Evolutionary conservation across 1,140 invertebrate species (phyloP).

Genomic region (Philotrypesis tridentata): DNA sequence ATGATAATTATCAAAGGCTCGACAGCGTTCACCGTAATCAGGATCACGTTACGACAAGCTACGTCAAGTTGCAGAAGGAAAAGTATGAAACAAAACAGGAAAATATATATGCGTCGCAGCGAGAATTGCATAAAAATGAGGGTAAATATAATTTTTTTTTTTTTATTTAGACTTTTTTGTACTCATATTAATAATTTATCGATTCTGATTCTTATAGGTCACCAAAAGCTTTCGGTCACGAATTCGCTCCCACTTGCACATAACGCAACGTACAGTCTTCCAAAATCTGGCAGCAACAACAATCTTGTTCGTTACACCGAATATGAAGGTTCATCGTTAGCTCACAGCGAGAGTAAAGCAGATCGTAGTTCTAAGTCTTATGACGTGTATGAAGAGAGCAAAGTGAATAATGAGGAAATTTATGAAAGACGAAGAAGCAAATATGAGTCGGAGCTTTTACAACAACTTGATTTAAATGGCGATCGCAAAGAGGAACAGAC

Average conservation of each 20-base stretch:
- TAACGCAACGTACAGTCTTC: constrained; percentile 63
- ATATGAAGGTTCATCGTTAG: constrained; percentile 59
- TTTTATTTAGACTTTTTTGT: too few relatives aligned
- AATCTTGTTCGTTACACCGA: constrained; percentile 64
- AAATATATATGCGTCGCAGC: constrained; percentile 63
- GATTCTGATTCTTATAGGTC: constrained; percentile 34
- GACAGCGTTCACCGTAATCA: constrained; percentile 62
- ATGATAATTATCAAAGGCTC: constrained; percentile 67
- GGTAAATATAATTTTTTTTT: constrained; percentile 21
- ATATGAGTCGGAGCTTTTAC: constrained; percentile 58
- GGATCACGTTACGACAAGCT: constrained; percentile 62
- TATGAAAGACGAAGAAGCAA: constrained; percentile 65
- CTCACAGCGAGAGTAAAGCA: constrained; percentile 59
- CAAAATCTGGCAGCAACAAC: constrained; percentile 65
- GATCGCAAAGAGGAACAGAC: constrained; percentile 58
- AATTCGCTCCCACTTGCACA: constrained; percentile 63
- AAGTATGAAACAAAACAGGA: constrained; percentile 70
- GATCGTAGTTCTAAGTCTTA: constrained; percentile 62
- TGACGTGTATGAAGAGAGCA: constrained; percentile 56
- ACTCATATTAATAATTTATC: too few relatives aligned
- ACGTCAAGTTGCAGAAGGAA: constrained; percentile 69
- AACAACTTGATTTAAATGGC: constrained; percentile 49
- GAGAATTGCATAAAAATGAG: constrained; percentile 67
- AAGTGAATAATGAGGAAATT: constrained; percentile 53
- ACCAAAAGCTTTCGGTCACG: constrained; percentile 64